phyloP scores from a whole-genome alignment of 2,888 invertebrate species.

The Cantharis lateralis region DNA sequence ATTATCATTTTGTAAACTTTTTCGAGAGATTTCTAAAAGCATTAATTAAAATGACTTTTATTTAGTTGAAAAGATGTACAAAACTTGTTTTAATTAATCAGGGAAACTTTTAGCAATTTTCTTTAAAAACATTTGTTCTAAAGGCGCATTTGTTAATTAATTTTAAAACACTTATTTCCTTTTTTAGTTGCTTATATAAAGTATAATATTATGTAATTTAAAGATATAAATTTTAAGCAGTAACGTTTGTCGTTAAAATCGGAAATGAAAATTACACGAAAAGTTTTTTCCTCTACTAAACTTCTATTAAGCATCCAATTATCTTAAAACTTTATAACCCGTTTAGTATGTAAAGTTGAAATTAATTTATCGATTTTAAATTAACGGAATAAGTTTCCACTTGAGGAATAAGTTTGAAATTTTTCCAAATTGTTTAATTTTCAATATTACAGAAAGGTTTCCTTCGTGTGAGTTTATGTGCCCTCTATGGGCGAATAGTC shows the following conservation, averaged over 20 bases:
- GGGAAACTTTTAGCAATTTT: neutral
- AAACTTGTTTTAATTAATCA: neutral
- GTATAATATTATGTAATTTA: neutral
- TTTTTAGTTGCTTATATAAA: neutral
- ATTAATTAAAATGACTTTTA: neutral
- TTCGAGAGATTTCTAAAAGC: neutral
- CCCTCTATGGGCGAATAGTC: neutral
- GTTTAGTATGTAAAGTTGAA: neutral
- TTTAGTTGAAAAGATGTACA: neutral
- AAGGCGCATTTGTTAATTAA: neutral
- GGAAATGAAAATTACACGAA: neutral
- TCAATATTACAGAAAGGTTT: neutral
- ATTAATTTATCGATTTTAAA: neutral
- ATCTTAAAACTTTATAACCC: neutral
- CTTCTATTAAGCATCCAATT: neutral
- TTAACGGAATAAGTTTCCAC: neutral
- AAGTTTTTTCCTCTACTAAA: neutral
- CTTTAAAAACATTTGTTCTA: neutral
- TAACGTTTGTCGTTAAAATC: neutral
- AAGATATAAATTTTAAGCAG: neutral
- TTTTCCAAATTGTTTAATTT: neutral
- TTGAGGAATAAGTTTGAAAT: neutral
- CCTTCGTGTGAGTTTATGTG: neutral
- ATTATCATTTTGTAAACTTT: neutral
- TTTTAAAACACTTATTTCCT: neutral